Evolutionary conservation across 1,140 invertebrate species (phyloP), one percentile per base, ranked within the genome.

Genomic region (Apolygus lucorum): DNA sequence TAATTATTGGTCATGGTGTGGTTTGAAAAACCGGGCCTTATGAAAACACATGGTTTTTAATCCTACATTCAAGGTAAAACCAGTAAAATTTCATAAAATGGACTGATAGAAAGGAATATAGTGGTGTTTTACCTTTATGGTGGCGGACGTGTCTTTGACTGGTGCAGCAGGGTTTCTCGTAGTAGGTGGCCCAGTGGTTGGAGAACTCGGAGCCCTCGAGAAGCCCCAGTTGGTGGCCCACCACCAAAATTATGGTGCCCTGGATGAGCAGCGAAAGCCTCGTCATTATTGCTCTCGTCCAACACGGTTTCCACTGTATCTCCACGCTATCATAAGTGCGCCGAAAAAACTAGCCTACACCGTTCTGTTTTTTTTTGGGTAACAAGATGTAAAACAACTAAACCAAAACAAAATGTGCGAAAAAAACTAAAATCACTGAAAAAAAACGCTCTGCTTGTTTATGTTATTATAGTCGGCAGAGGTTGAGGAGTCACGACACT

Each of bases 81-180:
- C n/a, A n/a, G n/a, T n/a, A n/a, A n/a, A n/a, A n/a, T n/a, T n/a
- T n/a, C n/a, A n/a, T n/a, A n/a, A n/a, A n/a, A n/a, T n/a, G n/a
- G n/a, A n/a, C n/a, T n/a, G n/a, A n/a, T n/a, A n/a, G n/a, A n/a
- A n/a, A n/a, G n/a, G n/a, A n/a, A n/a, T n/a, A n/a, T n/a, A n/a
- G n/a, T n/a, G n/a, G n/a, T n/a, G n/a, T n/a, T n/a, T n/a, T 71
- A 75, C 74, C 73, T 74, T 75, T 75, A 59, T 75, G 74, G 63
- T 75, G 74, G 27, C 74, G 42, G 49, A 75, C 67, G 67, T 74
- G 73, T 28, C 72, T 42, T 2, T 67, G 68, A 2, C 68, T 69
- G 13, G 52, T 68, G 68, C 74, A 75, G 34, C 74, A 75, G 1
- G 74, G 74, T 29, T 75, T 74, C 49, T 75, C 74, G 62, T 72